Percentiles rank a stretch among this genome's conserved stretches.
phyloP scores from a whole-genome alignment of 2,888 invertebrate species.

The Malacosoma neustria region DNA sequence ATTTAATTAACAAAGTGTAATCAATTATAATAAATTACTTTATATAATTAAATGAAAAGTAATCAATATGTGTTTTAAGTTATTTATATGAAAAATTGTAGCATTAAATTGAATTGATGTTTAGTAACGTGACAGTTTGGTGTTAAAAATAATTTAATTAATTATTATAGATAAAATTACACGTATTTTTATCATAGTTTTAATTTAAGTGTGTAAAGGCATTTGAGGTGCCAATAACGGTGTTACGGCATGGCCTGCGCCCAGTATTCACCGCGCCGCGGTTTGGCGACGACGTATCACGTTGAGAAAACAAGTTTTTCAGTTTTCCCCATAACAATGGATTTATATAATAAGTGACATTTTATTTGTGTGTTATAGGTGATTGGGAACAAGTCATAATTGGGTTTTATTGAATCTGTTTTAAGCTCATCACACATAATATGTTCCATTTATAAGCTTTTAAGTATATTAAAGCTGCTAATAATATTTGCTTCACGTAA shows the following conservation, averaged over 20 bases:
- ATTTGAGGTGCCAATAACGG: constrained; percentile 39
- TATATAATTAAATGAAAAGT: neutral
- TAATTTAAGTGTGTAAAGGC: constrained; percentile 19
- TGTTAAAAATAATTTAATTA: neutral
- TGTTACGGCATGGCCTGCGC: constrained; percentile 41
- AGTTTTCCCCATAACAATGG: neutral
- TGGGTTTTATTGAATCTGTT: neutral
- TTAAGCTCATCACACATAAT: neutral
- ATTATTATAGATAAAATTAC: constrained; percentile 1
- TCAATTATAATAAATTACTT: constrained; percentile 6
- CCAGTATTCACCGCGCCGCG: constrained; percentile 55
- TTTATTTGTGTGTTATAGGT: too few species aligned
- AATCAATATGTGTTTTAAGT: neutral
- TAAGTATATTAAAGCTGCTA: constrained; percentile 10
- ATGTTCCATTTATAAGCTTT: constrained; percentile 18
- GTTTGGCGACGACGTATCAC: constrained; percentile 40
- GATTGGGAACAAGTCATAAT: neutral
- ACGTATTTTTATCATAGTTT: constrained; percentile 5
- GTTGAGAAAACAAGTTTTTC: neutral
- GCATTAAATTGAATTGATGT: neutral
- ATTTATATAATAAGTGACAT: neutral
- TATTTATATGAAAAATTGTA: constrained; percentile 7
- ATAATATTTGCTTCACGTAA: neutral
- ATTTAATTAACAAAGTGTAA: constrained; percentile 1
- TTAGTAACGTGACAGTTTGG: neutral